Evolutionary conservation across 92 coral and sea anemone species (phyloP), one percentile per base, ranked within the genome.

Genomic region (Palythoa grandiflora): DNA sequence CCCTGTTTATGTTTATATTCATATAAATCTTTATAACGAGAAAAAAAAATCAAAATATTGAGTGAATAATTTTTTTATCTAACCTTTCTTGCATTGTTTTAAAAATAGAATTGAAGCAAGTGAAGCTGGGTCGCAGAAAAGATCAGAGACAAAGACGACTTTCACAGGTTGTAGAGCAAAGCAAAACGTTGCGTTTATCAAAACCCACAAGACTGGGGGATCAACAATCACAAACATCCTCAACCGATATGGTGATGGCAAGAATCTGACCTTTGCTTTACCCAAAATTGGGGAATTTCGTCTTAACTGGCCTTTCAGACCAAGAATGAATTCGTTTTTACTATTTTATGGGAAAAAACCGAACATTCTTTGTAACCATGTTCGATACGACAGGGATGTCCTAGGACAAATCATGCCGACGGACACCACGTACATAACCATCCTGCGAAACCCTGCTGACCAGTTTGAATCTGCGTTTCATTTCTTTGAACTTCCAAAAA

Each of bases 361-460:
- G 9, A 90, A 90, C 71, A 90, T 90, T 13, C 75, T 90, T 39
- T 78, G 88, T 63, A 90, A 90, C 90, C 93, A 90, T 84, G 93
- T 88, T 65, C 87, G 93, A 17, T 90, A 90, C 70, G 72, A 90
- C 83, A 89, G 90, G 48, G 78, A 48, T 38, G 78, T 79, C 38
- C 88, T 90, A 71, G 90, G 83, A 38, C 88, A 16, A 53, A 28
- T 75, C 13, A 90, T 90, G 93, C 93, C 93, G 1, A 38, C 47
- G n/a, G 88, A 86, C 52, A 87, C 87, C 54, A 38, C 71, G 40
- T 83, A 87, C 85, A 90, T 90, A 44, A 90, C 93, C 36, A 90
- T 90, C 50, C 44, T 90, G 28, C 93, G 93, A 54, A 87, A 90
- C 68, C 93, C 93, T 88, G 90, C 93, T 81, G 88, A 87, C 88